phyloP scores from a whole-genome alignment of 1,140 invertebrate species.

The Batillaria attramentaria region DNA sequence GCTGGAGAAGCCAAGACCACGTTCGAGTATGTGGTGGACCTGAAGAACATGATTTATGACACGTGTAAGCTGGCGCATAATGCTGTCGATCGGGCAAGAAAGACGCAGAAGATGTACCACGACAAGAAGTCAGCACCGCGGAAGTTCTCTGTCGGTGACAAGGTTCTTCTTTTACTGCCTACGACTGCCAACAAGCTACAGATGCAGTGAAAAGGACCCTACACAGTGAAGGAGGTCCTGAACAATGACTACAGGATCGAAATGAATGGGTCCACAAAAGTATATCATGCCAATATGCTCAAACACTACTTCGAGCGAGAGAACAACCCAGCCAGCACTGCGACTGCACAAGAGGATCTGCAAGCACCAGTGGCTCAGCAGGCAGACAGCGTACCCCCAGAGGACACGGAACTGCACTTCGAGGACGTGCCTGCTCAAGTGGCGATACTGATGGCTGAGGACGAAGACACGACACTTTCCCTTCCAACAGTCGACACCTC shows the following conservation, averaged over 20 bases:
- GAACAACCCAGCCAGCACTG: no score
- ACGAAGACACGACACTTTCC: no score
- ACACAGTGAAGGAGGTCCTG: background rate
- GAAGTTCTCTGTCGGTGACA: slow-evolving; percentile 35
- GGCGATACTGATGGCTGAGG: no score
- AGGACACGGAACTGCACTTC: no score
- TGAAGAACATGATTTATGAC: background rate
- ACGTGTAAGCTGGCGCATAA: slow-evolving; percentile 34
- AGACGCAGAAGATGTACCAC: slow-evolving; percentile 15
- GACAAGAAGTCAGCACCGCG: slow-evolving; percentile 17
- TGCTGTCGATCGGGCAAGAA: background rate
- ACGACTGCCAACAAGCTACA: slow-evolving; percentile 38
- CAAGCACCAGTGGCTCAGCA: no score
- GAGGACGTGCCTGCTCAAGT: no score
- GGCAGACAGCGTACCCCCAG: no score
- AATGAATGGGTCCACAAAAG: background rate
- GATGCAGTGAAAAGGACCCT: slow-evolving; percentile 41
- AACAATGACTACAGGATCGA: slow-evolving; percentile 1
- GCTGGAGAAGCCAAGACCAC: slow-evolving; percentile 38
- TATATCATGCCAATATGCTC: background rate
- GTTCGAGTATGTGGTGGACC: slow-evolving; percentile 32
- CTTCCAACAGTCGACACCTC: no score
- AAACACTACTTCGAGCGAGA: background rate
- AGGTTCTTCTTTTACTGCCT: slow-evolving; percentile 36
- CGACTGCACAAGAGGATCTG: no score